These are phyloP conservation scores for Chelonus insularis DNA, from an alignment of 1,140 invertebrate species.

Conservation along the genomic window DNA sequence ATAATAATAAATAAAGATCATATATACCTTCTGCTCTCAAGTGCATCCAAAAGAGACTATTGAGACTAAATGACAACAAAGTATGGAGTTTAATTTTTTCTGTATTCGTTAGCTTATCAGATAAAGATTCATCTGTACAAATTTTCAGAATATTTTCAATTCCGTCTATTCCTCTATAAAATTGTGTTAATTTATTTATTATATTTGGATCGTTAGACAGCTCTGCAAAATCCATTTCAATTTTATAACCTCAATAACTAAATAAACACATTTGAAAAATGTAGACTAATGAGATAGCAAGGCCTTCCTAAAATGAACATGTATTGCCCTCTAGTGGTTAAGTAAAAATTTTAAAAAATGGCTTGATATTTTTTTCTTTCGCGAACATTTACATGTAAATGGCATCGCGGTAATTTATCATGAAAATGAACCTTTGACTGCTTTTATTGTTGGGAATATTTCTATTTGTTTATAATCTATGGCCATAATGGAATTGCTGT, in stretches of 20 bases:
- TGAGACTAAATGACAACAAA: conserved; percentile 57
- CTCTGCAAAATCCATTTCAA: conserved; percentile 50
- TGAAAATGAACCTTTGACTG: too few species aligned
- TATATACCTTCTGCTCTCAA: conserved; percentile 52
- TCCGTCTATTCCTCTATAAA: conserved; percentile 40
- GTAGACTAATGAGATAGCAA: too few species aligned
- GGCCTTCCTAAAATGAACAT: too few species aligned
- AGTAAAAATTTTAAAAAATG: too few species aligned
- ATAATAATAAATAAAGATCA: not conserved
- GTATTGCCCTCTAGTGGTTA: too few species aligned
- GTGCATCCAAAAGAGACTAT: conserved; percentile 61
- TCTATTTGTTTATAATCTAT: not conserved
- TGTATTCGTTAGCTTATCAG: conserved; percentile 48
- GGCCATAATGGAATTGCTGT: not conserved
- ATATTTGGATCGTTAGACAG: conserved; percentile 45
- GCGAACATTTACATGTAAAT: too few species aligned
- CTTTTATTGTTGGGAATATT: not conserved
- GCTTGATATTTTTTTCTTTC: too few species aligned
- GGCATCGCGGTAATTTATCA: too few species aligned
- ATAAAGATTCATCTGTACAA: conserved; percentile 41
- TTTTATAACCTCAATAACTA: too few species aligned
- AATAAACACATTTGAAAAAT: too few species aligned
- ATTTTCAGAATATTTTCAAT: conserved; percentile 46
- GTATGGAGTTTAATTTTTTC: conserved; percentile 60
- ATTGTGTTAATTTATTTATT: conserved; percentile 42